These are phyloP conservation scores for Hylaeus volcanicus DNA, from an alignment of 1,140 invertebrate species.

Conservation along the genomic window DNA sequence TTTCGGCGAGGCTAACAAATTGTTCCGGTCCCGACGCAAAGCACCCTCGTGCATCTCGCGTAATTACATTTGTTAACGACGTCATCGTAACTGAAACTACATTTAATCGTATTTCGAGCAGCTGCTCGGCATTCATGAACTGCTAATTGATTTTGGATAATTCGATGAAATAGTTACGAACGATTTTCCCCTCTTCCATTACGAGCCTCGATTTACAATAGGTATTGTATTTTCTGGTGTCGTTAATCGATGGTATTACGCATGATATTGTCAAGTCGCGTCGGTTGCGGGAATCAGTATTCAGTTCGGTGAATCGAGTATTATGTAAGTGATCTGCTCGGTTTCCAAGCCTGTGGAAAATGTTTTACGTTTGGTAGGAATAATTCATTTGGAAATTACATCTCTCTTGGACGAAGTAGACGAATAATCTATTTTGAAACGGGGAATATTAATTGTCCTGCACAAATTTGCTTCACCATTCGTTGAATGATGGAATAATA, in stretches of 20 bases:
- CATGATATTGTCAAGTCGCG: background rate
- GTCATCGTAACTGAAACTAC: background rate
- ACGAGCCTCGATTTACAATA: background rate
- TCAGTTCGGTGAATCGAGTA: too few relatives aligned
- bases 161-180: background rate
- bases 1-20: constrained; percentile 9
- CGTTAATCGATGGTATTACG: background rate
- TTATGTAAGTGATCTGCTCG: too few relatives aligned
- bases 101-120: background rate
- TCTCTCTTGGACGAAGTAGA: too few relatives aligned
- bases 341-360: too few relatives aligned
- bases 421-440: too few relatives aligned
- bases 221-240: background rate
- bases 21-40: background rate
- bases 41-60: background rate
- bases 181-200: background rate
- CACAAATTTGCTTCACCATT: too few relatives aligned
- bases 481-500: too few relatives aligned
- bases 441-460: too few relatives aligned
- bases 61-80: constrained; percentile 17
- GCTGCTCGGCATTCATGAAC: background rate
- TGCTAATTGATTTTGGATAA: constrained; percentile 8
- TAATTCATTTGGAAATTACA: too few relatives aligned
- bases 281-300: too few relatives aligned
- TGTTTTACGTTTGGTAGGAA: too few relatives aligned